Evolutionary conservation across 2,888 invertebrate species (phyloP), one percentile per base, ranked within the genome.

Genomic region (Plutella xylostella): DNA sequence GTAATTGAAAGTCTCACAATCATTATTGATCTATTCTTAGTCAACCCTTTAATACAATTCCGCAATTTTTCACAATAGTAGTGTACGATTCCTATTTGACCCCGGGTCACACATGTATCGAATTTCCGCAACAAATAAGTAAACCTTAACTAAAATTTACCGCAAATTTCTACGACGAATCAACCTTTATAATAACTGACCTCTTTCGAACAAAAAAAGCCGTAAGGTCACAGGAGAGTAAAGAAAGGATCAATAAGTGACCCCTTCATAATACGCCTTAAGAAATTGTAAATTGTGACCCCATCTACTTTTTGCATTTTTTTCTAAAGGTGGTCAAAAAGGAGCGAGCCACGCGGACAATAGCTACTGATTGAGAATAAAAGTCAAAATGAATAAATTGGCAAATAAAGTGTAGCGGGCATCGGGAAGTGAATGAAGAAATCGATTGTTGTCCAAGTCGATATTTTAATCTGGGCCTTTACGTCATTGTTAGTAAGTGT

Each of bases 101-200:
- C 80, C 60, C 48, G 50, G 72, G 76, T 79, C 76, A 69, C 80
- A 80, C 79, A 64, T 53, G 55, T 74, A 73, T 82, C 68, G 31
- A 39, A 60, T 82, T 71, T n/a, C 58, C 80, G 42, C 20, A 11
- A 14, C 34, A 12, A 58, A 63, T 62, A 60, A 63, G 60, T 68
- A 65, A 57, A 66, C 65, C 71, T 67, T n/a, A n/a, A n/a, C 58
- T 58, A 67, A 67, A 72, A 64, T 58, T 45, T 60, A 53, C 56
- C 56, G 48, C 52, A 53, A 58, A 63, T 60, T 66, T 70, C 63
- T 58, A 68, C 60, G 60, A 57, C 45, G 53, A 63, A 61, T 57
- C 52, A 52, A 39, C 41, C 28, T 9, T 15, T 12, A 28, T 35
- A 43, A 43, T 31, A 30, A 34, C 56, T 61, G 62, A 51, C 50